Evolutionary conservation across 2,797 vertebrate genomes (phyloP).

Genomic region (Xiphorhynchus erythropygius): DNA sequence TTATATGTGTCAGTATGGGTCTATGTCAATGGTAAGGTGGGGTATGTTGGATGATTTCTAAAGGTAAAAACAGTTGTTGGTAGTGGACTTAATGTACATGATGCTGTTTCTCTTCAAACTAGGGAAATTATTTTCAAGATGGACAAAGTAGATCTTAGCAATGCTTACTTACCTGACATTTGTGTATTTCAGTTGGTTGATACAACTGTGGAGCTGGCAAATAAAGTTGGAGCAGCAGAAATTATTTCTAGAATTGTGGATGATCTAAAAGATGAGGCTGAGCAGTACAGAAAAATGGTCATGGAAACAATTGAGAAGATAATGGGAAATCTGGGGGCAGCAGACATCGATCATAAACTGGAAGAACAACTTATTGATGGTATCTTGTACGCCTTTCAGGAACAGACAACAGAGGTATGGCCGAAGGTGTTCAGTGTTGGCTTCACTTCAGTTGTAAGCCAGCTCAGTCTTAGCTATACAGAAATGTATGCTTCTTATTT

Average conservation of each 20-base stretch:
- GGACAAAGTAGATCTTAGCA: neutral
- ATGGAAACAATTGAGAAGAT: constrained; percentile 99
- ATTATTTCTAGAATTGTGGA: constrained; percentile 99
- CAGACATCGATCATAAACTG: constrained; percentile 98
- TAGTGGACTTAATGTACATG: fast-evolving
- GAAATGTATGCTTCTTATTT: neutral
- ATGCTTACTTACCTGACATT: neutral
- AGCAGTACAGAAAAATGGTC: constrained; percentile 99
- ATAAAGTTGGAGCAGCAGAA: constrained; percentile 98
- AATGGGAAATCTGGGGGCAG: constrained; percentile 97
- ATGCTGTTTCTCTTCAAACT: neutral
- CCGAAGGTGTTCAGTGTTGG: neutral
- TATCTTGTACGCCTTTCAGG: constrained; percentile 97
- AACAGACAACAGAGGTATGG: constrained; percentile 96
- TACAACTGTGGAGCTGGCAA: constrained; percentile 97
- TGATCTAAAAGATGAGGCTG: constrained; percentile 97
- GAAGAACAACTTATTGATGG: constrained; percentile 99
- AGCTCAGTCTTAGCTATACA: neutral
- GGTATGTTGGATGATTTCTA: neutral
- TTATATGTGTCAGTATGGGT: neutral
- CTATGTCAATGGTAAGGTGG: neutral
- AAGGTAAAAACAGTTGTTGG: neutral
- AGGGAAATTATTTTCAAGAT: neutral
- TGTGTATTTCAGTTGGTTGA: constrained; percentile 87
- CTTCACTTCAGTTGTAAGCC: neutral